Conservation (phyloP, 2,113 vertebrate genomes). For the Podilymbus podiceps region DNA sequence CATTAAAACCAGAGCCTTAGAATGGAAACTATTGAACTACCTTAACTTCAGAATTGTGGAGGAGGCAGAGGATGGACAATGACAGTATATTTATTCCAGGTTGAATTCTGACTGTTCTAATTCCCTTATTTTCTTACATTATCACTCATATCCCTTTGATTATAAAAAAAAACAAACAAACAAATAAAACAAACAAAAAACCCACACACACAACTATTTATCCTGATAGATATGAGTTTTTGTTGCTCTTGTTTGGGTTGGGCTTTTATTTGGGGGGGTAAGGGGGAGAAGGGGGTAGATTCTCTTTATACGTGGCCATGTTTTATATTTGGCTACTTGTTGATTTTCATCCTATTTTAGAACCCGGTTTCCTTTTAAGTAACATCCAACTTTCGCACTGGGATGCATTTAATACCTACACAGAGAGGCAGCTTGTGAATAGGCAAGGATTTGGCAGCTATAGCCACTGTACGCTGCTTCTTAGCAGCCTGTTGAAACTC, state of each 20-base stretch:
- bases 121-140: not conserved
- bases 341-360: not conserved
- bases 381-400: not conserved
- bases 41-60: not conserved
- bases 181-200: too few relatives aligned
- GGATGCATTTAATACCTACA: not conserved
- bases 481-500: constrained; percentile 45
- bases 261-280: accelerated
- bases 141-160: not conserved
- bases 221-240: not conserved
- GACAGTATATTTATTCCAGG: not conserved
- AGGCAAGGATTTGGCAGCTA: constrained; percentile 23
- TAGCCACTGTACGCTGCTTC: constrained; percentile 29
- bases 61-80: not conserved
- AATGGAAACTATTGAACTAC: not conserved
- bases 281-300: not conserved
- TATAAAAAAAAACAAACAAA: not conserved
- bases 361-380: not conserved
- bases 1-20: not conserved
- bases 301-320: not conserved
- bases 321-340: not conserved
- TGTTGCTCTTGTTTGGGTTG: not conserved
- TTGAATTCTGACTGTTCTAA: not conserved
- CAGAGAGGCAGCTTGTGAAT: not conserved
- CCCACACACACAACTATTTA: not conserved